Conservation (phyloP, 2,888 invertebrate genomes). For the Euplagia quadripunctaria region DNA sequence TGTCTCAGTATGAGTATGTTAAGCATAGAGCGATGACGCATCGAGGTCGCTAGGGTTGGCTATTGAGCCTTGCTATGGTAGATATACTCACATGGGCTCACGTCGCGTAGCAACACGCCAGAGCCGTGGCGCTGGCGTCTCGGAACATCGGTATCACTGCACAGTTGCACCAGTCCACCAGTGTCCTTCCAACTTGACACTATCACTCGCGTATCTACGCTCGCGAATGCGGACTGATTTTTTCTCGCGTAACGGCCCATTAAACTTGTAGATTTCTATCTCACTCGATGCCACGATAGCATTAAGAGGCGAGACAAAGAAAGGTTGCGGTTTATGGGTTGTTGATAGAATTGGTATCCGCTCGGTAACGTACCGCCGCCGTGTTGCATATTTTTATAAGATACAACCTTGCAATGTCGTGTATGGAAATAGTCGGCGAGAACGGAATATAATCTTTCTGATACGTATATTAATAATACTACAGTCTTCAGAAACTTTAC, state of each 20-base stretch:
- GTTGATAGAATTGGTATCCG: slow-evolving; percentile 88
- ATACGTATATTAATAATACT: background rate
- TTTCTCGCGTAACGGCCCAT: slow-evolving; percentile 87
- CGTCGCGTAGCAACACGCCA: slow-evolving; percentile 70
- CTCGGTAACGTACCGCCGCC: slow-evolving; percentile 83
- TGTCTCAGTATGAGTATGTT: slow-evolving; percentile 56
- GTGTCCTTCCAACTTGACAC: slow-evolving; percentile 81
- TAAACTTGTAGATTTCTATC: slow-evolving; percentile 87
- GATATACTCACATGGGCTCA: slow-evolving; percentile 45
- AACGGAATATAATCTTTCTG: background rate
- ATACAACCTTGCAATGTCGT: slow-evolving; percentile 74
- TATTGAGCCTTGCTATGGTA: slow-evolving; percentile 16
- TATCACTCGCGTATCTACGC: slow-evolving; percentile 87
- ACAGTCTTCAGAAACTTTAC: background rate
- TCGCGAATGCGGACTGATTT: slow-evolving; percentile 87
- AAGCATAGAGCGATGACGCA: slow-evolving; percentile 56
- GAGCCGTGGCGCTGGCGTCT: slow-evolving; percentile 33
- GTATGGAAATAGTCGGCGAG: background rate
- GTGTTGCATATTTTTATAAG: slow-evolving; percentile 85
- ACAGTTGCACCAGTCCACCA: slow-evolving; percentile 67
- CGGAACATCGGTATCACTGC: slow-evolving; percentile 59
- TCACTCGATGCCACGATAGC: slow-evolving; percentile 78
- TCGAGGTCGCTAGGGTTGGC: slow-evolving; percentile 24
- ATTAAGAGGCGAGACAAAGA: slow-evolving; percentile 86
- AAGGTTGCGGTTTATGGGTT: slow-evolving; percentile 87